Conservation (phyloP, 2,797 vertebrate species). For the Perodicticus potto region DNA sequence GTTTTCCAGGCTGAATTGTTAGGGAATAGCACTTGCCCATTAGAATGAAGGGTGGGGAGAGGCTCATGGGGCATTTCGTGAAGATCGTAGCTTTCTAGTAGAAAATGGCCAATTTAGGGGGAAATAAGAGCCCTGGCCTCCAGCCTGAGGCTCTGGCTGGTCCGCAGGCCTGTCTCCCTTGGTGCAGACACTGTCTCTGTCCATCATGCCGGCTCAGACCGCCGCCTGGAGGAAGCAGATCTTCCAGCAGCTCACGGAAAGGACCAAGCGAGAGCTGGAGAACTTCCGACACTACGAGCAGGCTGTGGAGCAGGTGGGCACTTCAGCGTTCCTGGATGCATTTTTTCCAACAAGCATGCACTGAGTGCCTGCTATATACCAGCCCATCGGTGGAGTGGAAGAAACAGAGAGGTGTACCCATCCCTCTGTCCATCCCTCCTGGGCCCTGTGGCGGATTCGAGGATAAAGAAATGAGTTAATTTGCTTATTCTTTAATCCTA, state of each 20-base stretch:
- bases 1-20: not conserved
- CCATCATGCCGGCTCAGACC: conserved; percentile 94
- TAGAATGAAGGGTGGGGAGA: not conserved
- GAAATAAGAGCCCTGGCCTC: not conserved
- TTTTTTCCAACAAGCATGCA: fast-evolving
- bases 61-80: not conserved
- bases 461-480: not conserved
- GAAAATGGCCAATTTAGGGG: not conserved
- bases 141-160: conserved; percentile 48
- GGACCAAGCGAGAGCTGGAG: conserved; percentile 95
- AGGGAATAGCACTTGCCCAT: not conserved
- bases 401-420: fast-evolving
- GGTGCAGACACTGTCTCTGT: conserved; percentile 92
- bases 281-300: conserved; percentile 97
- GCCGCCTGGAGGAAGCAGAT: conserved; percentile 96
- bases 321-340: fast-evolving
- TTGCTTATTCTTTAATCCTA: fast-evolving
- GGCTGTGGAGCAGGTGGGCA: conserved; percentile 95
- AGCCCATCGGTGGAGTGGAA: not conserved
- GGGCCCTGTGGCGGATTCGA: not conserved
- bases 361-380: not conserved
- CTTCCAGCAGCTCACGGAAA: conserved; percentile 96
- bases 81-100: not conserved
- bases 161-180: conserved; percentile 91
- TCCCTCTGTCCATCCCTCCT: too few relatives aligned